phyloP scores from a whole-genome alignment of 2,888 invertebrate genomes.

The Frankliniella fusca region DNA sequence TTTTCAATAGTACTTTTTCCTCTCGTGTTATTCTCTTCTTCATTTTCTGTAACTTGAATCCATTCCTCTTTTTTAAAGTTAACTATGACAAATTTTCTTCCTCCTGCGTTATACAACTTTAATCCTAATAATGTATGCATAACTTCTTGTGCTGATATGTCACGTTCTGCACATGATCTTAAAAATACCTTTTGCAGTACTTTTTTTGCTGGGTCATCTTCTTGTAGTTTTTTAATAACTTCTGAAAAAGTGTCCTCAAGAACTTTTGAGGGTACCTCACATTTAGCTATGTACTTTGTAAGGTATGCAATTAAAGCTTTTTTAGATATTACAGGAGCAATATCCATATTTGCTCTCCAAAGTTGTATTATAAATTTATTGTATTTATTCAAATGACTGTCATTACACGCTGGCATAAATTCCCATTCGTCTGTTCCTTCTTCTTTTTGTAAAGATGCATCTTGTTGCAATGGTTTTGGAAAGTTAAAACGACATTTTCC shows the following conservation, averaged over 20 bases:
- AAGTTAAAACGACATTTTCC: too few relatives aligned
- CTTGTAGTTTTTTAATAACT: neutral
- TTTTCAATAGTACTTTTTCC: neutral
- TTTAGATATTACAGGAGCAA: slow-evolving; percentile 18
- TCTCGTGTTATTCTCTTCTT: neutral
- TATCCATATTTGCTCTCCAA: too few relatives aligned
- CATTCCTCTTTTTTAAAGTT: slow-evolving; percentile 23
- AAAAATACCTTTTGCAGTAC: slow-evolving; percentile 33
- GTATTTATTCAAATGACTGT: too few relatives aligned
- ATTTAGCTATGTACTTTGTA: slow-evolving; percentile 34
- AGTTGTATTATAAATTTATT: too few relatives aligned
- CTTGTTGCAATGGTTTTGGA: neutral
- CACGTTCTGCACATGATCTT: slow-evolving; percentile 33
- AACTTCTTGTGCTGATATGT: slow-evolving; percentile 35
- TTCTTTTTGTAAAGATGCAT: neutral
- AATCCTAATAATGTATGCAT: slow-evolving; percentile 31
- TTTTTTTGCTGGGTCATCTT: slow-evolving; percentile 30
- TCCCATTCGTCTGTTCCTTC: neutral
- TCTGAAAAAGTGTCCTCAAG: too few relatives aligned
- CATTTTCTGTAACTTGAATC: neutral
- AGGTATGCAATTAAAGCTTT: slow-evolving; percentile 33
- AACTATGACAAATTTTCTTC: slow-evolving; percentile 18
- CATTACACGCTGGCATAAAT: slow-evolving; percentile 13
- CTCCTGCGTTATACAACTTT: slow-evolving; percentile 13
- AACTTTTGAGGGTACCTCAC: slow-evolving; percentile 27